Evolutionary conservation across 1,140 invertebrate species (phyloP), one percentile per base, ranked within the genome.

Genomic region (Spodoptera litura): DNA sequence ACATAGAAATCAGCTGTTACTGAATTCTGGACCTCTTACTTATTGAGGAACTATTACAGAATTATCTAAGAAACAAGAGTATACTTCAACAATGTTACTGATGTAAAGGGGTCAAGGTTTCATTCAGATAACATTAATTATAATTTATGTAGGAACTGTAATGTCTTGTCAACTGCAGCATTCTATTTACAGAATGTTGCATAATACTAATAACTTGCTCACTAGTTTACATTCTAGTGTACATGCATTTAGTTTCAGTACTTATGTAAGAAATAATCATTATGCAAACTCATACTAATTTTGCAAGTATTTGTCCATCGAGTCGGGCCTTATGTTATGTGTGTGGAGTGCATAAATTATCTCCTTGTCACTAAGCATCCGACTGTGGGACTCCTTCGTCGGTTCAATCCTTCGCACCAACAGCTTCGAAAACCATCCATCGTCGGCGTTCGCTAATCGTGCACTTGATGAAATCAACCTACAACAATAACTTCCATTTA

Each of bases 331-430:
- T 53, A 99, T 97, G 91, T 98, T 98, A 94, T 99, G 98, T 74
- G 98, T 99, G 91, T 99, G 98, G 44, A 99, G 95, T 80, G 98
- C 98, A 95, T 98, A 99, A 85, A 99, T 97, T 38, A 98, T 96
- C 95, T 99, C 98, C 95, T 99, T 99, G 92, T 98, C 98, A 83
- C 98, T 98, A 44, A 99, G 95, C 96, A 99, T 98, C 76, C 98
- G 96, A 85, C 98, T 99, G 93, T 99, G 98, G 5, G 98, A 98
- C 91, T 99, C 98, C 91, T 98, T 99, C 0, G 98, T 98, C 5
- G 98, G 98, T 90, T 99, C 98, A 89, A 99, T 98, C 93, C 97
- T 98, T 81, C 98, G 95, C 35, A 99, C 98, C 74, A 98, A 94
- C 51, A 99, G 94, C 93, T 99, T 99, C 79, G 97, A 98, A 58